Evolutionary conservation across 2,888 invertebrate species (phyloP).

Genomic region (Ephialtes manifestator): DNA sequence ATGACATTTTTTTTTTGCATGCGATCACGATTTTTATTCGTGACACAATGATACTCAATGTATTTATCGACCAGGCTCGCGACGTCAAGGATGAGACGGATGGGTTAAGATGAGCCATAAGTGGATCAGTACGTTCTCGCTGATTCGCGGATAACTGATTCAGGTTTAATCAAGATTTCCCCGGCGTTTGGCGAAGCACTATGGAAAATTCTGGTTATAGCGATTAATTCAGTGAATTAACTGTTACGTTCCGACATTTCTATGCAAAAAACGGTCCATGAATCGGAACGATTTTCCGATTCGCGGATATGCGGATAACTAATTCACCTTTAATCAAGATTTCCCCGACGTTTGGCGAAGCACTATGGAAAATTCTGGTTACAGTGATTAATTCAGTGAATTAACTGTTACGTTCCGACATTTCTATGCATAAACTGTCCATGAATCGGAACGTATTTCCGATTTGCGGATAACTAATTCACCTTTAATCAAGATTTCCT

Average conservation of each 20-base stretch:
- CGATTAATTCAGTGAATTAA: slow-evolving; percentile 5
- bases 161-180: too few species aligned
- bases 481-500: too few species aligned
- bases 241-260: background rate
- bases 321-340: slow-evolving; percentile 8
- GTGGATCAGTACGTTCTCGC: slow-evolving; percentile 37
- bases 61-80: slow-evolving; percentile 45
- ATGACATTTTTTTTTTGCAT: slow-evolving; percentile 57
- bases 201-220: background rate
- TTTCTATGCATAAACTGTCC: background rate
- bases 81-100: slow-evolving; percentile 35
- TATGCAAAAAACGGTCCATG: background rate
- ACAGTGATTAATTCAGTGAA: slow-evolving; percentile 14
- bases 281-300: slow-evolving; percentile 37
- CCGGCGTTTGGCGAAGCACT: too few species aligned
- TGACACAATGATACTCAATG: slow-evolving; percentile 52
- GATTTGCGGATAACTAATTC: too few species aligned
- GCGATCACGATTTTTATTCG: slow-evolving; percentile 58
- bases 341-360: slow-evolving; percentile 21
- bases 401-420: background rate
- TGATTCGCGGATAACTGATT: too few species aligned
- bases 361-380: too few species aligned
- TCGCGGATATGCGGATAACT: slow-evolving; percentile 3
- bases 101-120: slow-evolving; percentile 27
- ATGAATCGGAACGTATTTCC: slow-evolving; percentile 28